Evolutionary conservation across 1,140 invertebrate species (phyloP).

Genomic region (Bombyx mandarina): DNA sequence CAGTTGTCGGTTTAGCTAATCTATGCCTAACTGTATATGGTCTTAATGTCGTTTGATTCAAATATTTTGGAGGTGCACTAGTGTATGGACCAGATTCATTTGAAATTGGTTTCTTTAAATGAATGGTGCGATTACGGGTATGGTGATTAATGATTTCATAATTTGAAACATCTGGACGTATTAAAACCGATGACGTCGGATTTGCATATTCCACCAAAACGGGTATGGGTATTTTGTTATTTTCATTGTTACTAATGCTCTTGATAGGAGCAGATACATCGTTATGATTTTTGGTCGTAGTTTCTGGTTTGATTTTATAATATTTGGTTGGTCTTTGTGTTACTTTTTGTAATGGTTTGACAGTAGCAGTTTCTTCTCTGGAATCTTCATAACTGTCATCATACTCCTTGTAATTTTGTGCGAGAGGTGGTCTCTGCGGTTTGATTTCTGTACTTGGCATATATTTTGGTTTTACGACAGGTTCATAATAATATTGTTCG

Average conservation of each 20-base stretch:
- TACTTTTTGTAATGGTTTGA: slow-evolving; percentile 15
- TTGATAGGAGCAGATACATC: slow-evolving; percentile 53
- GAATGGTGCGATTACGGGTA: slow-evolving; percentile 39
- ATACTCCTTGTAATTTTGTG: slow-evolving; percentile 68
- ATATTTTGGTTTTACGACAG: slow-evolving; percentile 72
- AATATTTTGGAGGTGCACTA: slow-evolving; percentile 50
- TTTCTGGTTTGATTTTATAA: slow-evolving; percentile 29
- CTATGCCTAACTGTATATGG: slow-evolving; percentile 68
- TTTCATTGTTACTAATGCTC: slow-evolving; percentile 28
- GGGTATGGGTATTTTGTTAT: slow-evolving; percentile 42
- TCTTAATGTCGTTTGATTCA: slow-evolving; percentile 66
- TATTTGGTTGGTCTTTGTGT: slow-evolving; percentile 27
- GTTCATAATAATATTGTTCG: slow-evolving; percentile 69
- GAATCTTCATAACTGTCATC: slow-evolving; percentile 48
- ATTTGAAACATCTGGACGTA: slow-evolving; percentile 47
- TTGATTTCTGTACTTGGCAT: slow-evolving; percentile 74
- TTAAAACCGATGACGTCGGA: slow-evolving; percentile 23
- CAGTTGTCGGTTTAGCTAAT: slow-evolving; percentile 60
- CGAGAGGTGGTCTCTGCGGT: slow-evolving; percentile 64
- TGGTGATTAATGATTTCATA: slow-evolving; percentile 43
- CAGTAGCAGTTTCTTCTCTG: slow-evolving; percentile 21
- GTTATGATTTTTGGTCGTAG: slow-evolving; percentile 47
- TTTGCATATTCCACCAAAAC: slow-evolving; percentile 32
- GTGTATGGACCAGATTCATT: slow-evolving; percentile 41
- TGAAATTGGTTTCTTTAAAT: slow-evolving; percentile 38